These are phyloP conservation scores for Myotis brandtii DNA, from an alignment of 2,113 vertebrate species.

Conservation along the genomic window DNA sequence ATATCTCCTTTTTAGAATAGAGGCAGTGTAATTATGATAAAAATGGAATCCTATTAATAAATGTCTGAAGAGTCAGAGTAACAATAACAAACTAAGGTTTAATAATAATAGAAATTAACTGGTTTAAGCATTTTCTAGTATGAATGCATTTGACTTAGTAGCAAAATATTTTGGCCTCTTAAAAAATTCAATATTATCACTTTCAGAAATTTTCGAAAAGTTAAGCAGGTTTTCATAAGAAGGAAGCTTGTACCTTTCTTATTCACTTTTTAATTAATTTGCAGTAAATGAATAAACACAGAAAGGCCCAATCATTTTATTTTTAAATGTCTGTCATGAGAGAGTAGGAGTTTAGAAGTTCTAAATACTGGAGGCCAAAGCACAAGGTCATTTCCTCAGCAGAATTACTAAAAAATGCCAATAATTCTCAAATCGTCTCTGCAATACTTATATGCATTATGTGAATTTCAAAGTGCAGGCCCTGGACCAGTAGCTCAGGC, in stretches of 20 bases:
- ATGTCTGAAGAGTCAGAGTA: neutral
- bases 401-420: neutral
- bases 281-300: neutral
- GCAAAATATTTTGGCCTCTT: neutral
- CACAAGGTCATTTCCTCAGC: neutral
- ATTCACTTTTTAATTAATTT: neutral
- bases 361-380: neutral
- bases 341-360: neutral
- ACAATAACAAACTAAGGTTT: neutral
- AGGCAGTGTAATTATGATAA: conserved; percentile 10
- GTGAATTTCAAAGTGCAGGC: neutral
- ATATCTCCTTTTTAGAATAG: neutral
- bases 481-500: neutral
- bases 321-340: neutral
- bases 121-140: neutral
- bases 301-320: neutral
- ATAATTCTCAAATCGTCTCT: conserved; percentile 7
- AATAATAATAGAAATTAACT: conserved; percentile 24
- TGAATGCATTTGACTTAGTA: neutral
- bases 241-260: neutral
- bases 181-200: neutral
- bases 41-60: conserved; percentile 1
- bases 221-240: neutral
- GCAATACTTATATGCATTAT: neutral
- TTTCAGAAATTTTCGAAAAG: neutral